phyloP scores from a whole-genome alignment of 2,888 invertebrate species.

The Dolichomitus sp. region DNA sequence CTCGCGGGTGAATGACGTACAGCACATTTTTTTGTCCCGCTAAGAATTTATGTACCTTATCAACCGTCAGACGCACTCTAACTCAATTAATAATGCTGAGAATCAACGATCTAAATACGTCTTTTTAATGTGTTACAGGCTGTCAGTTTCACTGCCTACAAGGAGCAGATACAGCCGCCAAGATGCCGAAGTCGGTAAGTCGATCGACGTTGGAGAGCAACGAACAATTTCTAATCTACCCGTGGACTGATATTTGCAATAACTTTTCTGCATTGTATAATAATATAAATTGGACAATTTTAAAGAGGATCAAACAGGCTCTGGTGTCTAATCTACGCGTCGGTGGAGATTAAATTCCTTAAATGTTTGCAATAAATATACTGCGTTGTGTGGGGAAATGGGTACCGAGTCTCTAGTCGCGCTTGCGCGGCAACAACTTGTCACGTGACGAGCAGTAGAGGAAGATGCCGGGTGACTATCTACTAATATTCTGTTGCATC shows the following conservation, averaged over 20 bases:
- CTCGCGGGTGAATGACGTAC: slow-evolving; percentile 1
- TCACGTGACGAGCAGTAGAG: too few relatives aligned
- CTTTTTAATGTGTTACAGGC: slow-evolving; percentile 78
- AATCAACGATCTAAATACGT: slow-evolving; percentile 57
- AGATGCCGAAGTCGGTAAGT: slow-evolving; percentile 84
- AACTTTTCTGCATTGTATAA: neutral
- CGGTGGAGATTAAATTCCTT: too few relatives aligned
- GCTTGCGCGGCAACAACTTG: too few relatives aligned
- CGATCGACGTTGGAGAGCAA: neutral
- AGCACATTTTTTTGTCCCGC: neutral
- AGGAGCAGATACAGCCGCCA: slow-evolving; percentile 75
- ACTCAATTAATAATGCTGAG: slow-evolving; percentile 44
- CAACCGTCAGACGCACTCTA: slow-evolving; percentile 37
- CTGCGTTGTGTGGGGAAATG: too few relatives aligned
- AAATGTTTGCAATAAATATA: too few relatives aligned
- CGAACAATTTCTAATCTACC: neutral
- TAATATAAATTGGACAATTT: too few relatives aligned
- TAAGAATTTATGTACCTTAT: slow-evolving; percentile 35
- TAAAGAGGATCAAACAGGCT: too few relatives aligned
- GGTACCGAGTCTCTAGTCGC: too few relatives aligned
- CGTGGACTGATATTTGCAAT: neutral
- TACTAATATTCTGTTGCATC: too few relatives aligned
- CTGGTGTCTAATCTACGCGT: too few relatives aligned
- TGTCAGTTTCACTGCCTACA: slow-evolving; percentile 75
- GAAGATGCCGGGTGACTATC: too few relatives aligned